These are phyloP conservation scores for Parnassius mnemosyne DNA, from an alignment of 2,888 invertebrate genomes.

Conservation along the genomic window DNA sequence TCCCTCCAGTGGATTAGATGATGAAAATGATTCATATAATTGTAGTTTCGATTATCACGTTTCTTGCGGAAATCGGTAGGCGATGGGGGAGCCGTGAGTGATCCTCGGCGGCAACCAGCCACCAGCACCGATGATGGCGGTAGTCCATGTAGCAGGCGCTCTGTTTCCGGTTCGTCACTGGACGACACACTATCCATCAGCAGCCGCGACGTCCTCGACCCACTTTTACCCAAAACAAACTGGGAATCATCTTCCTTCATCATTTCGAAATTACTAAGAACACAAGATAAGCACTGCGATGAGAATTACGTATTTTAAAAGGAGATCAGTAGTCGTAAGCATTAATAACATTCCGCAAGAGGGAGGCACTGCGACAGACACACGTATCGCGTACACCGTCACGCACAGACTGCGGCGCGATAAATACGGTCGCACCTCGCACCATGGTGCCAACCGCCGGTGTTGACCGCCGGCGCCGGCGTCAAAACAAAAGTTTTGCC, in stretches of 20 bases:
- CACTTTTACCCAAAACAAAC: conserved; percentile 49
- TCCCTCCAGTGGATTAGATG: conserved; percentile 75
- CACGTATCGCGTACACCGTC: conserved; percentile 47
- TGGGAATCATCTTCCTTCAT: conserved; percentile 64
- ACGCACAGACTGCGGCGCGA: conserved; percentile 59
- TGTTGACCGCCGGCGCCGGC: conserved; percentile 28
- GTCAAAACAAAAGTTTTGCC: conserved; percentile 31
- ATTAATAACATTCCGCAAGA: conserved; percentile 57
- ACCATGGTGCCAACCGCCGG: conserved; percentile 45
- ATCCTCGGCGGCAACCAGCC: conserved; percentile 56
- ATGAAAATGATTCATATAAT: conserved; percentile 72
- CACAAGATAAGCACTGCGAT: conserved; percentile 37
- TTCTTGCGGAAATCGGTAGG: conserved; percentile 74
- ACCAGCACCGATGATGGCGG: conserved; percentile 54
- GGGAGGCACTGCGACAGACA: conserved; percentile 30
- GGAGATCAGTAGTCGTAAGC: conserved; percentile 28
- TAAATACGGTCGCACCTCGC: conserved; percentile 45
- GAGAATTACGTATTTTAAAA: conserved; percentile 17
- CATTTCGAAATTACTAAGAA: conserved; percentile 52
- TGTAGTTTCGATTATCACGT: conserved; percentile 61
- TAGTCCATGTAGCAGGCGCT: conserved; percentile 58
- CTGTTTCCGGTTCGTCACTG: conserved; percentile 71
- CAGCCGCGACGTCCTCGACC: conserved; percentile 56
- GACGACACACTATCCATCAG: conserved; percentile 71
- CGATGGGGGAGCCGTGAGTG: conserved; percentile 74